phyloP scores from a whole-genome alignment of 2,888 invertebrate genomes.

The Myopa testacea region DNA sequence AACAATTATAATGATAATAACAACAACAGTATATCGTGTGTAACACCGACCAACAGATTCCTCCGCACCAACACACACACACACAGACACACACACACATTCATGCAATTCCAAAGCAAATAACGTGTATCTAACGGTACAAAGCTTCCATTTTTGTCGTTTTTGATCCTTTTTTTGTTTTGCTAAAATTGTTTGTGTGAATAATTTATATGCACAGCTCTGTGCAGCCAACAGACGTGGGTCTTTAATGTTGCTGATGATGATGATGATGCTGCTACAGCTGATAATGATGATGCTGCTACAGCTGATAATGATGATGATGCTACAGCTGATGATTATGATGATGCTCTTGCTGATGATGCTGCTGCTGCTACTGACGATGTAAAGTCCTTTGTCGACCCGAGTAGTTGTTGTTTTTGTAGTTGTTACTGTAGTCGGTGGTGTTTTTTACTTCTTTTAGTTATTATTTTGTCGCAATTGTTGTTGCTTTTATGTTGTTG shows the following conservation, averaged over 20 bases:
- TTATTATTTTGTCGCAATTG: neutral
- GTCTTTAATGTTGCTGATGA: neutral
- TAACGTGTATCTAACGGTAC: neutral
- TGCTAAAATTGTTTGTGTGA: slow-evolving; percentile 10
- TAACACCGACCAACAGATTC: no score
- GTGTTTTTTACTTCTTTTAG: neutral
- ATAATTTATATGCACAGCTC: slow-evolving; percentile 13
- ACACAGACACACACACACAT: neutral
- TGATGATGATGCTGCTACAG: neutral
- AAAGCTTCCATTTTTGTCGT: neutral
- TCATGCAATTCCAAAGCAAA: neutral
- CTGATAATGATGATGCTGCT: neutral
- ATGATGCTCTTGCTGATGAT: neutral
- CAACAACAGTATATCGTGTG: neutral
- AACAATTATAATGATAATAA: neutral
- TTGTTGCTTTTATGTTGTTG: neutral
- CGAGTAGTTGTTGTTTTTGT: neutral
- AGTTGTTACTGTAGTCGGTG: no score
- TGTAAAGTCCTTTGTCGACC: no score
- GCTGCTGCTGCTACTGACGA: neutral
- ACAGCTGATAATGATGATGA: neutral
- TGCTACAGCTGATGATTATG: neutral
- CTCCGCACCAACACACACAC: neutral
- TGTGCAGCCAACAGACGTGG: neutral
- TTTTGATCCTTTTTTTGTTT: neutral